Evolutionary conservation across 1,140 invertebrate species (phyloP), one percentile per base, ranked within the genome.

Genomic region (Penaeus vannamei): DNA sequence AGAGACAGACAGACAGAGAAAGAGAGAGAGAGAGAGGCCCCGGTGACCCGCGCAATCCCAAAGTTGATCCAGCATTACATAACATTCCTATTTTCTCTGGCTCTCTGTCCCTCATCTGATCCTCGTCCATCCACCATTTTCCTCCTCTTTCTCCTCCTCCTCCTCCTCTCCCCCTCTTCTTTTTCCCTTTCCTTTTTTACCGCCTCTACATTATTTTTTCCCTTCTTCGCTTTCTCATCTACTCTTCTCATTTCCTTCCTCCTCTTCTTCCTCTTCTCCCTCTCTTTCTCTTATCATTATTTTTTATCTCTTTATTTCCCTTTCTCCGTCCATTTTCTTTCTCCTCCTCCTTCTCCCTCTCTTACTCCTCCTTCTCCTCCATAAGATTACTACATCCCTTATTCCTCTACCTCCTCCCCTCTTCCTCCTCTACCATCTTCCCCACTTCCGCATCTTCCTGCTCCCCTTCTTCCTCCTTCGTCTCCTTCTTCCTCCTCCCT

Each of bases 301-400:
- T 81, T 19, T 4, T 14, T 42, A n/a, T 26, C 53, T 29, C 42
- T 36, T 66, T 53, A 76, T 76, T 42, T 46, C 79, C 66, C 80
- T 42, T 69, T 46, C 19, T 61, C 20, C 46, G 36, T 66, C 46
- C 80, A 42, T 81, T 79, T 79, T 87, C 81, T 82, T 59, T 79
- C 77, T 61, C 5, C 72, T 22, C 82, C 46, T 61, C 85, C 20
- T 29, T 32, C 26, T 32, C 26, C 32, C 26, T 32, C 72, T 76
- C 26, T 76, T 36, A 36, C 29, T 22, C 69, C 10, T 22, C 17
- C 26, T 72, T 23, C 29, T n/a, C 8, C 0, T 26, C 0, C 0
- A n/a, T n/a, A n/a, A n/a, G n/a, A n/a, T n/a, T n/a, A n/a, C n/a
- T n/a, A n/a, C 10, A 4, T 72, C 66, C 23, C 22, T 7, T 23